phyloP scores from a whole-genome alignment of 1,140 invertebrate species.

The Polypedilum vanderplanki region DNA sequence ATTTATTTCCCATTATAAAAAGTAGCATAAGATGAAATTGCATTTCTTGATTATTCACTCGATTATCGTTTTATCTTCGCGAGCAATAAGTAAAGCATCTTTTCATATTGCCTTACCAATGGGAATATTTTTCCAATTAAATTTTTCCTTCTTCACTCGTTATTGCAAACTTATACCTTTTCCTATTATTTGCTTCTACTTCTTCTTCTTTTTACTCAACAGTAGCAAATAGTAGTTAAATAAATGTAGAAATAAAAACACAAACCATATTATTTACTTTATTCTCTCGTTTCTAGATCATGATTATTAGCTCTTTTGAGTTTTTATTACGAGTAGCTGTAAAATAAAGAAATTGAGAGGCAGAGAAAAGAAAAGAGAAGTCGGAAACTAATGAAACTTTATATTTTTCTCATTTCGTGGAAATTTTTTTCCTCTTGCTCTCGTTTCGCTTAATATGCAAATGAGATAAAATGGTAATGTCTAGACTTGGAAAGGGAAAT shows the following conservation, averaged over 20 bases:
- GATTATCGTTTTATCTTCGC: too few species aligned
- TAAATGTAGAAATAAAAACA: not conserved
- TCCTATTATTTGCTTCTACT: too few species aligned
- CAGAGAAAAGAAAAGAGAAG: not conserved
- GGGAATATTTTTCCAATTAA: too few species aligned
- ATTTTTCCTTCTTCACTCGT: too few species aligned
- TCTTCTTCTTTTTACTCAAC: too few species aligned
- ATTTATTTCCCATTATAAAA: too few species aligned
- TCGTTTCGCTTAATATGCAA: not conserved
- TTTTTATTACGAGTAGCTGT: not conserved
- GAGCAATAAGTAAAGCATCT: too few species aligned
- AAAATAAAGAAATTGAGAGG: not conserved
- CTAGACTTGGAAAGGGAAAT: not conserved
- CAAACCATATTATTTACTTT: slow-evolving; percentile 12
- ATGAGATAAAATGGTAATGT: slow-evolving; percentile 5
- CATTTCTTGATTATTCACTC: too few species aligned
- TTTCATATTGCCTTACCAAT: too few species aligned
- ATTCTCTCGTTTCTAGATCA: not conserved
- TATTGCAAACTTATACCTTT: too few species aligned
- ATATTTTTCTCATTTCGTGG: not conserved
- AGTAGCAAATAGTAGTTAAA: too few species aligned
- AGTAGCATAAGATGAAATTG: too few species aligned
- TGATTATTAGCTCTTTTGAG: slow-evolving; percentile 13
- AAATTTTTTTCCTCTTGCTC: not conserved
- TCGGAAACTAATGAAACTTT: not conserved